phyloP scores from a whole-genome alignment of 2,113 vertebrate genomes.

The Oophaga pumilio region DNA sequence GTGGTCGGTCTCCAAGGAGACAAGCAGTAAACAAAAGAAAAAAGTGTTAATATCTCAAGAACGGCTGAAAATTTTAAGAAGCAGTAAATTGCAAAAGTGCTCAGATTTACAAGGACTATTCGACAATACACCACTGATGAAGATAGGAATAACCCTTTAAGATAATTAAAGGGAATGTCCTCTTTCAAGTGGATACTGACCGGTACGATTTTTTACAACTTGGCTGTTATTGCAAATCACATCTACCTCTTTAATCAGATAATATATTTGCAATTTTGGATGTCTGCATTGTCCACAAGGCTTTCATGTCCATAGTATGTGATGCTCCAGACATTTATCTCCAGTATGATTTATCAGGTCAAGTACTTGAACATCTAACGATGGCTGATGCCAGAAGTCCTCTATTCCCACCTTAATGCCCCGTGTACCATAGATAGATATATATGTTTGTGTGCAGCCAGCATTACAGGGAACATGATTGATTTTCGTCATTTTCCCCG shows the following conservation, averaged over 20 bases:
- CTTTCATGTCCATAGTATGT: not conserved
- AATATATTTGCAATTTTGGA: not conserved
- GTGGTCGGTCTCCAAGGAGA: too few relatives aligned
- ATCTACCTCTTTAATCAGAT: not conserved
- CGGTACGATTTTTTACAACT: too few relatives aligned
- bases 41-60: too few relatives aligned
- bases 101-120: too few relatives aligned
- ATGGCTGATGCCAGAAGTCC: not conserved
- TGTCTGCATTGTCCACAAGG: not conserved
- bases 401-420: not conserved
- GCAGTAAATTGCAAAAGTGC: too few relatives aligned
- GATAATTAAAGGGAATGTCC: too few relatives aligned
- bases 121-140: too few relatives aligned
- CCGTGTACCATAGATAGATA: not conserved
- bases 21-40: too few relatives aligned
- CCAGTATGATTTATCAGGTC: not conserved
- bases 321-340: not conserved
- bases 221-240: too few relatives aligned
- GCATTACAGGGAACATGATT: constrained; percentile 28
- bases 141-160: too few relatives aligned
- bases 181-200: too few relatives aligned
- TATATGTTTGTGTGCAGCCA: not conserved
- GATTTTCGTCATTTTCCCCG: constrained; percentile 20
- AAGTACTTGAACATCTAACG: not conserved
- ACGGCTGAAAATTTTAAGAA: too few relatives aligned